phyloP scores from a whole-genome alignment of 2,797 vertebrate species.

The Argentina silus region DNA sequence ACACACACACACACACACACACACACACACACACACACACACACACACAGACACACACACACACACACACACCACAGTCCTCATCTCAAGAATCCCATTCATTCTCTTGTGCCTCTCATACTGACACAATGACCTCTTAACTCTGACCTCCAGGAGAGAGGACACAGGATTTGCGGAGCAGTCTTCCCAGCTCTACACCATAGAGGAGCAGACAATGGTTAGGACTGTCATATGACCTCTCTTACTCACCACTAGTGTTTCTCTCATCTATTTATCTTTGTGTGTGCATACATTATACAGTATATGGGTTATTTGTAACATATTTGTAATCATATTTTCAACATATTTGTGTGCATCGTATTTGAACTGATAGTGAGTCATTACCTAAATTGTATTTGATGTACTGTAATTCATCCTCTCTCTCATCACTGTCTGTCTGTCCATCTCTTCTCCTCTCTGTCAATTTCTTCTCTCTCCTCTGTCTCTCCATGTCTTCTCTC shows the following conservation, averaged over 20 bases:
- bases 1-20: background rate
- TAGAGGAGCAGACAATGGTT: conserved; percentile 77
- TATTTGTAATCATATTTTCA: no score
- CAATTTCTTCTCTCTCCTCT: no score
- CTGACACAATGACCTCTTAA: conserved; percentile 14
- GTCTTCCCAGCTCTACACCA: conserved; percentile 73
- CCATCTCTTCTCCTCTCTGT: no score
- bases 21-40: background rate
- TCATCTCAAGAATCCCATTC: no score
- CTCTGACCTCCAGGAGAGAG: conserved; percentile 69
- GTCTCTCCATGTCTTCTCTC: no score
- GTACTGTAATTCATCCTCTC: background rate
- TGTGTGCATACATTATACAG: no score
- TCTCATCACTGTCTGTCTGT: no score
- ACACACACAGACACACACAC: conserved; percentile 3
- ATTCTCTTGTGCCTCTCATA: background rate
- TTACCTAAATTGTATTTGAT: no score
- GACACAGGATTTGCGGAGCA: conserved; percentile 81
- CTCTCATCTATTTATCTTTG: no score
- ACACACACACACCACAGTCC: conserved; percentile 1
- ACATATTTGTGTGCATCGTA: no score
- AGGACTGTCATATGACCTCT: conserved; percentile 38
- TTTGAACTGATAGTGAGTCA: no score
- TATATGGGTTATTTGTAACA: no score
- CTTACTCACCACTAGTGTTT: background rate